Conservation (phyloP, 2,113 vertebrate species). For the Centropus unirufus region DNA sequence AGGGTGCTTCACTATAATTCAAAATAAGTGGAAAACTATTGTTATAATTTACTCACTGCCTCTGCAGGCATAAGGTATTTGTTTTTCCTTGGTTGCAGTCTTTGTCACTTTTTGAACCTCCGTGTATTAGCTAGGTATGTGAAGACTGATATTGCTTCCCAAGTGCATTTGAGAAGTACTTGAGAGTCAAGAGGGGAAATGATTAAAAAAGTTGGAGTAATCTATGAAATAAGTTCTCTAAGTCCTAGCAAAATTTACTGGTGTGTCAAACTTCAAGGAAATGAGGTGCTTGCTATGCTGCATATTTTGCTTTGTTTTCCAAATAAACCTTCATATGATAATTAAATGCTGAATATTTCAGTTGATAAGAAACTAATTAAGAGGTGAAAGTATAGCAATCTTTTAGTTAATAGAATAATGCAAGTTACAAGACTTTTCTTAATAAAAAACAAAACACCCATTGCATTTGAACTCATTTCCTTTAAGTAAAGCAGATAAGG, state of each 20-base stretch:
- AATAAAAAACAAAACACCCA: conserved; percentile 17
- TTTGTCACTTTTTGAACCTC: conserved; percentile 54
- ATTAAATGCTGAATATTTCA: conserved; percentile 5
- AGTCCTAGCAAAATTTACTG: not conserved
- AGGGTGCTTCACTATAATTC: not conserved
- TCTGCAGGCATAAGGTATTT: conserved; percentile 33
- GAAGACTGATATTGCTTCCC: conserved; percentile 9
- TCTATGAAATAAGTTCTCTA: not conserved
- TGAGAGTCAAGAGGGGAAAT: conserved; percentile 6
- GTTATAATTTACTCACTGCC: conserved; percentile 32
- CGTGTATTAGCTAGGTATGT: conserved; percentile 20
- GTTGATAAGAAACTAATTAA: conserved; percentile 57
- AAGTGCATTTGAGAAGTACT: conserved; percentile 8
- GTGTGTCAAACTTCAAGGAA: not conserved
- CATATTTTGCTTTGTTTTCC: not conserved
- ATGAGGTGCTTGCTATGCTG: not conserved
- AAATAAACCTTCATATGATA: not conserved
- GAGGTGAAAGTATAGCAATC: conserved; percentile 18
- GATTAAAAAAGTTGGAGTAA: conserved; percentile 2
- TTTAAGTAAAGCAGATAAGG: conserved; percentile 39
- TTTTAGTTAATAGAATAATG: not conserved
- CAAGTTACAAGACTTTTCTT: not conserved
- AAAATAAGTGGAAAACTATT: not conserved
- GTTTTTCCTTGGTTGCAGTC: conserved; percentile 6
- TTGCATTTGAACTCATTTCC: conserved; percentile 54